Percentiles rank a stretch among this genome's conserved stretches.
phyloP scores from a whole-genome alignment of 53 echinoderm and acorn worm species.

The Hippasteria phrygiana region DNA sequence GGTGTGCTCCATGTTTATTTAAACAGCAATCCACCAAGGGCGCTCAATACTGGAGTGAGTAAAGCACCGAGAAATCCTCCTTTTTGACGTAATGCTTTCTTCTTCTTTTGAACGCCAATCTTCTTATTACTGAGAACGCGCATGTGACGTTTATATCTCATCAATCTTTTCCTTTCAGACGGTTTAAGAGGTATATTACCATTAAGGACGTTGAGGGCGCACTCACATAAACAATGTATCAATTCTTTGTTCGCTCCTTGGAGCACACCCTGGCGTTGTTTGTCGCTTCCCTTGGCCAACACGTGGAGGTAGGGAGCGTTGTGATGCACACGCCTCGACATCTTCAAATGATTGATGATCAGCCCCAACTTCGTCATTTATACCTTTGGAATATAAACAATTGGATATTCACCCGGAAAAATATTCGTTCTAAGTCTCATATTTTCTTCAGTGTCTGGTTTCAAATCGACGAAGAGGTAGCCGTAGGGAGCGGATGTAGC shows the following conservation, averaged over 20 bases:
- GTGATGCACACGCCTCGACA: slow-evolving; percentile 65
- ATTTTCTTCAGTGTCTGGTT: slow-evolving; percentile 70
- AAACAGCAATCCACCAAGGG: slow-evolving; percentile 42
- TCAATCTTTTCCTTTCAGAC: slow-evolving; percentile 62
- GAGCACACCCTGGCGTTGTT: slow-evolving; percentile 73
- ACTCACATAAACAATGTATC: slow-evolving; percentile 61
- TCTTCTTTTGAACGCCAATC: slow-evolving; percentile 39
- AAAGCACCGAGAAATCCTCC: slow-evolving; percentile 74
- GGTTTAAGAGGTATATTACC: slow-evolving; percentile 66
- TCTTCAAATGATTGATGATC: slow-evolving; percentile 21
- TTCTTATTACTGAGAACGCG: slow-evolving; percentile 64
- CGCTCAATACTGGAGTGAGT: slow-evolving; percentile 38
- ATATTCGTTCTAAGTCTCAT: slow-evolving; percentile 73
- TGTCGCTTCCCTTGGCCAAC: slow-evolving; percentile 65
- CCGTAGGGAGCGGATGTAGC: slow-evolving; percentile 67
- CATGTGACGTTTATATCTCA: slow-evolving; percentile 55
- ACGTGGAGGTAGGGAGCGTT: slow-evolving; percentile 74
- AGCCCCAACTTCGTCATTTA: background rate
- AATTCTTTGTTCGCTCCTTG: slow-evolving; percentile 71
- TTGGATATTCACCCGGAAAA: slow-evolving; percentile 65
- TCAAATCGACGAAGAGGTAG: slow-evolving; percentile 82
- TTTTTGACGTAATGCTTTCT: slow-evolving; percentile 68
- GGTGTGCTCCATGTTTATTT: slow-evolving; percentile 71
- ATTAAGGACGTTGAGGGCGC: slow-evolving; percentile 21
- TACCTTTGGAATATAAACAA: slow-evolving; percentile 67